These are phyloP conservation scores for Hybos culiciformis DNA, from an alignment of 2,888 invertebrate genomes.

Conservation along the genomic window DNA sequence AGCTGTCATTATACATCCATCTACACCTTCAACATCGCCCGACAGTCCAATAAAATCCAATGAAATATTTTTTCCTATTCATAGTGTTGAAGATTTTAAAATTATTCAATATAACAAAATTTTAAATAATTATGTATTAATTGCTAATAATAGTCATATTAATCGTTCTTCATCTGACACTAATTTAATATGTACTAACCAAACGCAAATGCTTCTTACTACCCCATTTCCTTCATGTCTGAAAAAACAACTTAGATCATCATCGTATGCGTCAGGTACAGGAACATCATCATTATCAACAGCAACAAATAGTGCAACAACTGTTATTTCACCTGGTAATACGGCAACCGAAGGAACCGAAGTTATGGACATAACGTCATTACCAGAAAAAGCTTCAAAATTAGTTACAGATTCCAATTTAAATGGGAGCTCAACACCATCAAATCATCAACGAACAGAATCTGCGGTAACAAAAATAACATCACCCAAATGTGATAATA, in stretches of 20 bases:
- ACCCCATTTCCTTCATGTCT: conserved; percentile 31
- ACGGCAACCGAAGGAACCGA: conserved; percentile 32
- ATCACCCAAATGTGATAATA: conserved; percentile 18
- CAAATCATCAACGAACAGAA: conserved; percentile 18
- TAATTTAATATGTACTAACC: conserved; percentile 23
- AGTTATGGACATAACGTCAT: conserved; percentile 13
- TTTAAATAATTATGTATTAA: conserved; percentile 4
- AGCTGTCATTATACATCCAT: neutral
- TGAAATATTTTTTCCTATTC: neutral
- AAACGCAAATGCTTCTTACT: conserved; percentile 36
- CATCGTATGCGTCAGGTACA: conserved; percentile 21
- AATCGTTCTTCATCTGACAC: conserved; percentile 14
- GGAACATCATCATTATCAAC: conserved; percentile 17
- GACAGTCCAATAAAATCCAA: neutral
- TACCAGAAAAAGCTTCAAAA: conserved; percentile 31
- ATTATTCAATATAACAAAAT: conserved; percentile 20
- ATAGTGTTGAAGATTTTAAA: conserved; percentile 8
- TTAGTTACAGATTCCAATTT: conserved; percentile 8
- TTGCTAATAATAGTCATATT: conserved; percentile 13
- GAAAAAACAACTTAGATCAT: conserved; percentile 27
- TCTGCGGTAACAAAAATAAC: conserved; percentile 25
- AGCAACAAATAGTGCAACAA: conserved; percentile 23
- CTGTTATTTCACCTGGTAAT: conserved; percentile 14
- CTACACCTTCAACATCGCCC: neutral
- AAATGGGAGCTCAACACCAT: conserved; percentile 13